Evolutionary conservation across 2,113 vertebrate species (phyloP).

Genomic region (Arenaria interpres): DNA sequence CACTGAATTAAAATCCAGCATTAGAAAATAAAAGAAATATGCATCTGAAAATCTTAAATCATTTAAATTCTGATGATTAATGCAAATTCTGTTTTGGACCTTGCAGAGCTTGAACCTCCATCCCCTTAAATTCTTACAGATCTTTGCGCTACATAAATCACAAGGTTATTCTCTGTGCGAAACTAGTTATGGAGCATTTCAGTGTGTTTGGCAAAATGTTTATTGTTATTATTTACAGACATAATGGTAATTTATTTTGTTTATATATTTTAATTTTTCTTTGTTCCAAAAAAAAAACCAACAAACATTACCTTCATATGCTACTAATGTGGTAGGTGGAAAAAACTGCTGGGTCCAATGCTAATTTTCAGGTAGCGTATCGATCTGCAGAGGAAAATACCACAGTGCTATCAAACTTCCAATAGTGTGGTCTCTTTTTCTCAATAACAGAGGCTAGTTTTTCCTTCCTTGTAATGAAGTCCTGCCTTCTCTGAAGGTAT

Average conservation of each 20-base stretch:
- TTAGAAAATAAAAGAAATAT: not conserved
- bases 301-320: not conserved
- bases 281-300: not conserved
- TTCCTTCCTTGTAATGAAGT: accelerated
- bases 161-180: not conserved
- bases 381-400: not conserved
- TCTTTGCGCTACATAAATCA: not conserved
- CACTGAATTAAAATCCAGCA: not conserved
- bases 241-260: not conserved
- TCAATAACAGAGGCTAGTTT: not conserved
- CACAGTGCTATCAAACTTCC: not conserved
- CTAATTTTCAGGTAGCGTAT: not conserved
- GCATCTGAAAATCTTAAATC: not conserved
- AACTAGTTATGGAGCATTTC: not conserved
- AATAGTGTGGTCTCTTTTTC: not conserved
- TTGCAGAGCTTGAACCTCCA: not conserved
- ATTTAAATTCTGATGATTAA: not conserved
- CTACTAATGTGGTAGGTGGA: not conserved
- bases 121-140: not conserved
- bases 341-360: not conserved
- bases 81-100: not conserved
- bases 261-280: not conserved
- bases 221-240: not conserved
- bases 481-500: not conserved
- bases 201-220: not conserved